phyloP scores from a whole-genome alignment of 2,797 vertebrate genomes.

The Geotrypetes seraphini region DNA sequence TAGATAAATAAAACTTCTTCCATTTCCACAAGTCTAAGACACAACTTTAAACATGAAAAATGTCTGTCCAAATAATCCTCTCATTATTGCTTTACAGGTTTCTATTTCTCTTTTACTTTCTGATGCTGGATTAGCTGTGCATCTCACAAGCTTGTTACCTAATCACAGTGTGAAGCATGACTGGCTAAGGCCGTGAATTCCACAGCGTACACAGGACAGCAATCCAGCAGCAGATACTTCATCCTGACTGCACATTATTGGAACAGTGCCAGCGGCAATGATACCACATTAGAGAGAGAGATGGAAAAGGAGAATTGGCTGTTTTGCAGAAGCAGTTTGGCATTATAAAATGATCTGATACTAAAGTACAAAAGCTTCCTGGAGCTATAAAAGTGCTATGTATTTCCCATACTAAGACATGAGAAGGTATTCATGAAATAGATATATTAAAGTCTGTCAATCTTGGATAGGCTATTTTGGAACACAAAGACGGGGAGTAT shows the following conservation, averaged over 20 bases:
- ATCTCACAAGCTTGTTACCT: conserved; percentile 9
- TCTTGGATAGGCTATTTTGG: too few species aligned
- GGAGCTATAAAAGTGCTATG: conserved; percentile 34
- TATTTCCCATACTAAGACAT: conserved; percentile 18
- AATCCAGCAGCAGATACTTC: conserved; percentile 20
- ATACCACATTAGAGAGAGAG: conserved; percentile 20
- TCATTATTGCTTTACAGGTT: too few species aligned
- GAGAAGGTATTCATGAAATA: not conserved
- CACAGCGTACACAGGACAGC: conserved; percentile 9
- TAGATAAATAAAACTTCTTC: too few species aligned
- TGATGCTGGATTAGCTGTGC: too few species aligned
- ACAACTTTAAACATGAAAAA: too few species aligned
- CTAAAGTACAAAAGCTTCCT: conserved; percentile 44
- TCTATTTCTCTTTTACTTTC: too few species aligned
- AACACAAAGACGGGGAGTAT: too few species aligned
- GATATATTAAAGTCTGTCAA: too few species aligned
- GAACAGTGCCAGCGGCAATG: conserved; percentile 36
- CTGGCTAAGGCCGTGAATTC: conserved; percentile 15
- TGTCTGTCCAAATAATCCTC: too few species aligned
- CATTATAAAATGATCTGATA: conserved; percentile 43
- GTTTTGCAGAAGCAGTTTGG: conserved; percentile 41
- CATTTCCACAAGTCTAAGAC: too few species aligned
- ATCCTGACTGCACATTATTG: conserved; percentile 28
- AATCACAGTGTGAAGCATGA: conserved; percentile 15
- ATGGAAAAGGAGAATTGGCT: conserved; percentile 22